Evolutionary conservation across 1,140 invertebrate species (phyloP).

Genomic region (Caenorhabditis tropicalis): DNA sequence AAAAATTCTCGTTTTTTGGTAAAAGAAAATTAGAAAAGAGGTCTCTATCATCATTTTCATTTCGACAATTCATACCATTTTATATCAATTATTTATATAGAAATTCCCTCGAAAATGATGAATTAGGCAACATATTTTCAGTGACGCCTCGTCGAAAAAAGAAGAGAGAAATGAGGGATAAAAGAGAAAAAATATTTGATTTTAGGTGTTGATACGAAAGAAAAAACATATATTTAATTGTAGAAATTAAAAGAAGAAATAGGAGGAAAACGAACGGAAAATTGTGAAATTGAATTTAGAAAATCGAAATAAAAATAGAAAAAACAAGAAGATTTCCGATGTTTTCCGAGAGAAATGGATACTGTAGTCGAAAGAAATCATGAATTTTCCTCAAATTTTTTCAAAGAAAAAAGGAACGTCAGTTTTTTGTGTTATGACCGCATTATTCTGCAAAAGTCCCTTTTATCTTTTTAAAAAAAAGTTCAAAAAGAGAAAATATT

Average conservation of each 20-base stretch:
- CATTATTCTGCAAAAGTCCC: not conserved
- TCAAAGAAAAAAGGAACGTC: too few relatives aligned
- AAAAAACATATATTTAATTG: too few relatives aligned
- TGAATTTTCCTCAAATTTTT: too few relatives aligned
- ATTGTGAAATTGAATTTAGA: not conserved
- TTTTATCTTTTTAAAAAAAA: not conserved
- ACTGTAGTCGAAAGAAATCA: too few relatives aligned
- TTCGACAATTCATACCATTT: not conserved
- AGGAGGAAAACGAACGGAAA: not conserved
- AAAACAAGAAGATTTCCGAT: too few relatives aligned
- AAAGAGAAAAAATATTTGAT: not conserved
- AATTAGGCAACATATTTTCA: slow-evolving; percentile 16
- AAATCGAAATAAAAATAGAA: too few relatives aligned
- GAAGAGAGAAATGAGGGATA: not conserved
- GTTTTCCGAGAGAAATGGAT: too few relatives aligned
- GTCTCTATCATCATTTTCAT: not conserved
- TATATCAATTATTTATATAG: not conserved
- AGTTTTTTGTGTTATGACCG: not conserved
- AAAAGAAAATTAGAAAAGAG: not conserved
- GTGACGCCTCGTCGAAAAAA: not conserved
- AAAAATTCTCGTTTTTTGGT: not conserved
- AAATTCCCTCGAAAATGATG: not conserved
- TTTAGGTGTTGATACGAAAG: not conserved
- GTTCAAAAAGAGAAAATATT: not conserved
- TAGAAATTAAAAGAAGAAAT: not conserved